Evolutionary conservation across 2,888 invertebrate species (phyloP).

Genomic region (Ypsolopha sequella): DNA sequence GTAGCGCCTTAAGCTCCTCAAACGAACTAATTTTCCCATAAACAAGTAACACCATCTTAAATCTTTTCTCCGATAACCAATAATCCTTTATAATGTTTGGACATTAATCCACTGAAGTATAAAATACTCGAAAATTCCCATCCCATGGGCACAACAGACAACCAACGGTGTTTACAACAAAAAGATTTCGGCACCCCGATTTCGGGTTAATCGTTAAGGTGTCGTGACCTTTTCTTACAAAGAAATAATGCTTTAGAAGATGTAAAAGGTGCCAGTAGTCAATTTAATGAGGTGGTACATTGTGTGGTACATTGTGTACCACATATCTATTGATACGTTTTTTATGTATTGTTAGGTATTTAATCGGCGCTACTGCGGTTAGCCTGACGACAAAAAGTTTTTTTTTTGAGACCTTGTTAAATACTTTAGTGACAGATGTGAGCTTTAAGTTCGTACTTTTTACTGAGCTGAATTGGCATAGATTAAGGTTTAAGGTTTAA

Average conservation of each 20-base stretch:
- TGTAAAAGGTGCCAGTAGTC: constrained; percentile 32
- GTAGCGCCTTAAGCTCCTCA: no score
- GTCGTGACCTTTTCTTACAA: constrained; percentile 26
- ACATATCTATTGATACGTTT: constrained; percentile 16
- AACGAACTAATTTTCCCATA: no score
- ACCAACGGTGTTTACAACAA: constrained; percentile 18
- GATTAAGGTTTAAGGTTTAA: no score
- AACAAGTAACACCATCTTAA: no score
- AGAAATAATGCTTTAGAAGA: constrained; percentile 9
- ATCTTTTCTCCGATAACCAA: neutral
- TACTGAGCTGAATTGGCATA: no score
- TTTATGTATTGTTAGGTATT: constrained; percentile 29
- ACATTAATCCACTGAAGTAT: constrained; percentile 42
- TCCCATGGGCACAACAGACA: constrained; percentile 15
- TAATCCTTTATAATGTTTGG: constrained; percentile 32
- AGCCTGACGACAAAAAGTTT: neutral
- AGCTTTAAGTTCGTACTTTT: neutral
- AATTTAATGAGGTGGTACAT: constrained; percentile 25
- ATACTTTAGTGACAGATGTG: neutral
- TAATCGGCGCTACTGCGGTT: constrained; percentile 7
- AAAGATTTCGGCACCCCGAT: constrained; percentile 26
- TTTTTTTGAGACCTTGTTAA: neutral
- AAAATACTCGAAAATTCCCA: constrained; percentile 56
- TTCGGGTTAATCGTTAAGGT: constrained; percentile 43
- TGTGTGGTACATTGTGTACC: constrained; percentile 14